Conservation (phyloP, 2,888 invertebrate species). For the Schizotus pectinicornis region DNA sequence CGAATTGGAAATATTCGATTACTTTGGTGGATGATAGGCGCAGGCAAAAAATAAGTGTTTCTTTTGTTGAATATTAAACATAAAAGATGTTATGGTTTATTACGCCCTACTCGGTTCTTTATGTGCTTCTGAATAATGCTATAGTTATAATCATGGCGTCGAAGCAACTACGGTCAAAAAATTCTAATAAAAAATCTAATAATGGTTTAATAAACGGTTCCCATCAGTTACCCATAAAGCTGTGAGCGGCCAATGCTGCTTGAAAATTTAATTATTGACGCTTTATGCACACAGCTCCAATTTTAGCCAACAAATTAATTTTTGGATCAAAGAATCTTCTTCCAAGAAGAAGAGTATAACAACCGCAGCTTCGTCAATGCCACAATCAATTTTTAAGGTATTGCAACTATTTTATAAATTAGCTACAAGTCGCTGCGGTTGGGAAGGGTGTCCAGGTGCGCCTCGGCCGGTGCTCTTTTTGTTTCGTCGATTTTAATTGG, state of each 20-base stretch:
- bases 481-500: slow-evolving; percentile 16
- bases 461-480: neutral
- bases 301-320: no score
- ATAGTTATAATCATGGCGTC: slow-evolving; percentile 18
- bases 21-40: slow-evolving; percentile 18
- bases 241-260: no score
- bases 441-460: no score
- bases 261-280: no score
- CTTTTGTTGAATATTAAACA: slow-evolving; percentile 33
- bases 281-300: no score
- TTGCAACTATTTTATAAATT: no score
- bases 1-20: slow-evolving; percentile 30
- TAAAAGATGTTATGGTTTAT: slow-evolving; percentile 28
- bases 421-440: no score
- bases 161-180: slow-evolving; percentile 6
- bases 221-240: no score
- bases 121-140: slow-evolving; percentile 15
- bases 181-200: slow-evolving; percentile 21
- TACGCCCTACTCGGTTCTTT: slow-evolving; percentile 18
- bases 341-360: no score
- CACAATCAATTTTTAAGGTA: no score
- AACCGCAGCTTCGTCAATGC: no score
- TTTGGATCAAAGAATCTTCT: no score
- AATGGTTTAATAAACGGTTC: neutral
- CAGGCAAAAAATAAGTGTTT: slow-evolving; percentile 31